These are phyloP conservation scores for Rhadinocentrus ornatus DNA, from an alignment of 2,797 vertebrate species.

Conservation along the genomic window DNA sequence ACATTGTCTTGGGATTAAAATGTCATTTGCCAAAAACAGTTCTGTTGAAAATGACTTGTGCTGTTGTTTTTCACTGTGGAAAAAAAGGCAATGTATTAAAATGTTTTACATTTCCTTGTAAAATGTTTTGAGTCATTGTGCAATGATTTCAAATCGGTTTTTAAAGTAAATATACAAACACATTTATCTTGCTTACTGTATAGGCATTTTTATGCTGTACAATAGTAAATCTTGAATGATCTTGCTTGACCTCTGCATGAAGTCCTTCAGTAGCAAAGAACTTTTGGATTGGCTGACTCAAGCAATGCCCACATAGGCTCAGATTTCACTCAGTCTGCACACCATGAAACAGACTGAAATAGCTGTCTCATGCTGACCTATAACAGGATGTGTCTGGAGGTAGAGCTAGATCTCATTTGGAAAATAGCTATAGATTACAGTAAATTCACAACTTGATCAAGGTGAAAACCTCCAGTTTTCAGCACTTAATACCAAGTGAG, in stretches of 20 bases:
- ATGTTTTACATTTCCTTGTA: constrained; percentile 71
- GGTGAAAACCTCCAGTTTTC: background rate
- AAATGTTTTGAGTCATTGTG: constrained; percentile 8
- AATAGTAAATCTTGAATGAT: constrained; percentile 41
- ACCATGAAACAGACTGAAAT: constrained; percentile 72
- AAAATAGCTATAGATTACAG: constrained; percentile 2
- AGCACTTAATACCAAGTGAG: background rate
- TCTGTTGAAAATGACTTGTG: constrained; percentile 59
- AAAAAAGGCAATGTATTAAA: constrained; percentile 70
- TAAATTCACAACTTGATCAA: background rate
- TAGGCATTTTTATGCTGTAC: constrained; percentile 19
- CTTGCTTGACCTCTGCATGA: constrained; percentile 54
- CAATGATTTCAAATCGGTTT: background rate
- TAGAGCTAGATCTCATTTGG: constrained; percentile 12
- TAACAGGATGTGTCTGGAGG: constrained; percentile 48
- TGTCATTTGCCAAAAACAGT: constrained; percentile 70
- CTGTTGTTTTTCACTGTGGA: constrained; percentile 79
- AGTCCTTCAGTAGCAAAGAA: constrained; percentile 31
- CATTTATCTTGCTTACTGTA: background rate
- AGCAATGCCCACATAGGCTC: constrained; percentile 53
- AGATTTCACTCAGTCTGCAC: constrained; percentile 70
- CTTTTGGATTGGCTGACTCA: constrained; percentile 59
- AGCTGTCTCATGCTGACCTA: constrained; percentile 61
- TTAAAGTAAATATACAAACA: no score
- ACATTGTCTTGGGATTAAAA: constrained; percentile 66